These are phyloP conservation scores for Mionectes olivaceus DNA, from an alignment of 2,797 vertebrate genomes.

Conservation along the genomic window DNA sequence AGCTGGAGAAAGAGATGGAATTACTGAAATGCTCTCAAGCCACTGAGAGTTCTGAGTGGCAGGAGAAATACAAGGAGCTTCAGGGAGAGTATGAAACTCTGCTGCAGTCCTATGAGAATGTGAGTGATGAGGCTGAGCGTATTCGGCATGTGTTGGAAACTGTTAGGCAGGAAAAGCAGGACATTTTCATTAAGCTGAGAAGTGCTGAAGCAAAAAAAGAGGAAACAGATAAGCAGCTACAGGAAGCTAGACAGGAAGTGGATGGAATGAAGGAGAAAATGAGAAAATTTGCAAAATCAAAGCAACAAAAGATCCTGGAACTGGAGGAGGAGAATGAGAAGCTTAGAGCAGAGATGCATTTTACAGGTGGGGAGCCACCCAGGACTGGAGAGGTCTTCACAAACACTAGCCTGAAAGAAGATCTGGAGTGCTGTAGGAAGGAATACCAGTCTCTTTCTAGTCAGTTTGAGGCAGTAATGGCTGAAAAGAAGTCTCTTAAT, in stretches of 20 bases:
- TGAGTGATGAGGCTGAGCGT: slow-evolving; percentile 91
- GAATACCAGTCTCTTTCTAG: slow-evolving; percentile 77
- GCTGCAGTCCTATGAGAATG: slow-evolving; percentile 95
- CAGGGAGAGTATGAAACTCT: slow-evolving; percentile 96
- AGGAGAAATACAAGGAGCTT: slow-evolving; percentile 86
- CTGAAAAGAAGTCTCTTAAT: slow-evolving; percentile 82
- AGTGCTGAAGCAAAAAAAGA: slow-evolving; percentile 81
- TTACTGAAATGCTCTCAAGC: slow-evolving; percentile 78
- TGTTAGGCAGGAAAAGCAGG: slow-evolving; percentile 91
- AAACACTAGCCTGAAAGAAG: slow-evolving; percentile 59
- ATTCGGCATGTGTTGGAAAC: slow-evolving; percentile 89
- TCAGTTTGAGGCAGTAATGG: slow-evolving; percentile 76
- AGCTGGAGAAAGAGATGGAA: slow-evolving; percentile 80
- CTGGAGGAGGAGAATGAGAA: slow-evolving; percentile 95
- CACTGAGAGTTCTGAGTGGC: slow-evolving; percentile 80
- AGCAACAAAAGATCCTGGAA: slow-evolving; percentile 96
- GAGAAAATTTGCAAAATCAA: slow-evolving; percentile 96
- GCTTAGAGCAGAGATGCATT: slow-evolving; percentile 76
- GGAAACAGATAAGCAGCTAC: slow-evolving; percentile 83
- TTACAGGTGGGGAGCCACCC: slow-evolving; percentile 42
- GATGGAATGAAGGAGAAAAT: slow-evolving; percentile 93
- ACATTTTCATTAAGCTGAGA: slow-evolving; percentile 83
- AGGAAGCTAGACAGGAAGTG: slow-evolving; percentile 88
- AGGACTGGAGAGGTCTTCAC: background rate
- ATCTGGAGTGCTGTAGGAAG: slow-evolving; percentile 74